A percentile compares a stretch with the other conserved stretches of the same genome.
These are phyloP conservation scores for Apus apus DNA, from an alignment of 2,113 vertebrate genomes.

Conservation along the genomic window DNA sequence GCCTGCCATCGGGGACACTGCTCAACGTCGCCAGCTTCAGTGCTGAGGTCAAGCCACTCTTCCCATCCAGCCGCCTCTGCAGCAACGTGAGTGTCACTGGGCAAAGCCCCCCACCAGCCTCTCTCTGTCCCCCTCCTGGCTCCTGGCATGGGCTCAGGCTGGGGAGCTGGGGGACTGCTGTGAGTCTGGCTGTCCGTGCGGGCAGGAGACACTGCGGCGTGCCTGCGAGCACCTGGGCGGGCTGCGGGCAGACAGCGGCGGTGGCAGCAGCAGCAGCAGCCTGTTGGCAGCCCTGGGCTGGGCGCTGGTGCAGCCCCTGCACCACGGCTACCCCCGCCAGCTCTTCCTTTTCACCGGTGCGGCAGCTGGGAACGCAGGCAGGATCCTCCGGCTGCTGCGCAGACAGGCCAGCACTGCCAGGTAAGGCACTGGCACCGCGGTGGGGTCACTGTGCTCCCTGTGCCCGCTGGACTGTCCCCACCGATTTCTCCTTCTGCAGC, in stretches of 20 bases:
- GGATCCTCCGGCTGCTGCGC: slow-evolving; percentile 87
- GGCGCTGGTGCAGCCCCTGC: slow-evolving; percentile 86
- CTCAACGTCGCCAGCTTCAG: slow-evolving; percentile 87
- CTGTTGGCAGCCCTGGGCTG: slow-evolving; percentile 86
- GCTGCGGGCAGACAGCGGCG: slow-evolving; percentile 72
- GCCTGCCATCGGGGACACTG: slow-evolving; percentile 86
- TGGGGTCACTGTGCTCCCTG: fast-evolving
- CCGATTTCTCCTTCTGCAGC: not conserved
- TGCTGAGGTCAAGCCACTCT: slow-evolving; percentile 80
- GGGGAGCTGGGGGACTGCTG: fast-evolving
- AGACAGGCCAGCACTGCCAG: slow-evolving; percentile 85
- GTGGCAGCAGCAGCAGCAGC: slow-evolving; percentile 81
- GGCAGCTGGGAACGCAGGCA: slow-evolving; percentile 68
- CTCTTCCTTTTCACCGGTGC: slow-evolving; percentile 86
- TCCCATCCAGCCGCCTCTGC: slow-evolving; percentile 87
- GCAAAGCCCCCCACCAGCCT: not conserved
- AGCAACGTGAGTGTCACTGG: slow-evolving; percentile 79
- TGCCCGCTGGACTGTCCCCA: fast-evolving
- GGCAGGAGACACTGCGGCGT: slow-evolving; percentile 80
- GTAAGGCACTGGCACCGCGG: slow-evolving; percentile 8
- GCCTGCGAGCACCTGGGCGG: slow-evolving; percentile 82
- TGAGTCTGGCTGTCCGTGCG: fast-evolving
- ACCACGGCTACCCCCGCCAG: slow-evolving; percentile 89
- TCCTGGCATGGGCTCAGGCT: fast-evolving
- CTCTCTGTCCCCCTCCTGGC: fast-evolving